phyloP scores from a whole-genome alignment of 2,888 invertebrate species.

The Harmothoe impar region DNA sequence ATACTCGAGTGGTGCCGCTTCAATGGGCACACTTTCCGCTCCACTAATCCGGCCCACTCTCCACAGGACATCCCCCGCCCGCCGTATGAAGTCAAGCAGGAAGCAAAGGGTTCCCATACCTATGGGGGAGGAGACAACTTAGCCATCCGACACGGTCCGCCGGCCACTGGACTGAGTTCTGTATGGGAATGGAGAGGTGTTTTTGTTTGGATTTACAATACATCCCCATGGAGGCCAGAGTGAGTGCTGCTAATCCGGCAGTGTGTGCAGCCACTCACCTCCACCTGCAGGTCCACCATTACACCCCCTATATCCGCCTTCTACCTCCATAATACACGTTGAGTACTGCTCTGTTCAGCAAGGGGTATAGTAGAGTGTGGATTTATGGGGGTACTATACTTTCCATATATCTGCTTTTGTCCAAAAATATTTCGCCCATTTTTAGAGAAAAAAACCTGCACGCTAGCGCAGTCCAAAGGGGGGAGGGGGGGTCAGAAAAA shows the following conservation, averaged over 20 bases:
- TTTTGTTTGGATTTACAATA: constrained; percentile 11
- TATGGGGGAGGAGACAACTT: neutral
- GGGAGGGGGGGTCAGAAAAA: no score
- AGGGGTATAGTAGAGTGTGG: no score
- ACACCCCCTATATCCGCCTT: no score
- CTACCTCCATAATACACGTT: no score
- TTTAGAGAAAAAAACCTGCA: no score
- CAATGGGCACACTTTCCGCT: neutral
- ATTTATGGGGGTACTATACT: no score
- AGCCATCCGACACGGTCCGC: neutral
- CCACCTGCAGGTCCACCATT: constrained; percentile 8
- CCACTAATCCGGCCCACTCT: neutral
- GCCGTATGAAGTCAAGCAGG: constrained; percentile 13
- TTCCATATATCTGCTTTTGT: no score
- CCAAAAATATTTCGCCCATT: no score
- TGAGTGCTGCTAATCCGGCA: neutral
- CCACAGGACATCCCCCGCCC: neutral
- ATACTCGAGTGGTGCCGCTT: neutral
- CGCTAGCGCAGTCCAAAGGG: no score
- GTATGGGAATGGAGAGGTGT: constrained; percentile 2
- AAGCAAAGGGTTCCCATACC: neutral
- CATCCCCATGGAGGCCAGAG: neutral
- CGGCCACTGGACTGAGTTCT: neutral
- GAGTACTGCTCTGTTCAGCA: no score
- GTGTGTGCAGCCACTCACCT: constrained; percentile 11